phyloP scores from a whole-genome alignment of 2,113 vertebrate species.

The Boulengeromyrus knoepffleri region DNA sequence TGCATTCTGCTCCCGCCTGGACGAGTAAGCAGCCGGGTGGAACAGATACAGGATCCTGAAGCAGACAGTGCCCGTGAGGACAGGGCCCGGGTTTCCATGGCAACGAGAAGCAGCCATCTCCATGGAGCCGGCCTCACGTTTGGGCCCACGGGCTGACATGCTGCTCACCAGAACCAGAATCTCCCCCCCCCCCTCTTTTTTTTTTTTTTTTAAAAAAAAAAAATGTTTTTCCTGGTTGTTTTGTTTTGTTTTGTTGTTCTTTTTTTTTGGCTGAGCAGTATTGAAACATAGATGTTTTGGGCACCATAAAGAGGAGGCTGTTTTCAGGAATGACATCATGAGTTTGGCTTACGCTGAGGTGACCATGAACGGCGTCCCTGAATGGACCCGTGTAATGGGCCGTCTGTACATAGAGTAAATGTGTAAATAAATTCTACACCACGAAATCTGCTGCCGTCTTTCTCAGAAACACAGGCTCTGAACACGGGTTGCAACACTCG shows the following conservation, averaged over 20 bases:
- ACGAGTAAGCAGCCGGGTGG: background rate
- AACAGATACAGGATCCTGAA: background rate
- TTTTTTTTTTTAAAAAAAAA: background rate
- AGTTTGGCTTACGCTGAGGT: slow-evolving; percentile 40
- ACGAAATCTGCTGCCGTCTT: slow-evolving; percentile 17
- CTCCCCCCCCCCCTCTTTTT: no score
- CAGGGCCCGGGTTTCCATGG: background rate
- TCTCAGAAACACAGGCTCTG: background rate
- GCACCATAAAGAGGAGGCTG: slow-evolving; percentile 21
- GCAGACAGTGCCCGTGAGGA: background rate
- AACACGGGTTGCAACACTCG: background rate
- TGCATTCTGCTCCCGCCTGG: background rate
- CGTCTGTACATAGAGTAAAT: slow-evolving; percentile 62
- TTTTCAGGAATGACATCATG: slow-evolving; percentile 29
- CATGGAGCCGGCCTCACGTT: background rate
- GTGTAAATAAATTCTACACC: slow-evolving; percentile 73
- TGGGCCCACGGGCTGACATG: background rate
- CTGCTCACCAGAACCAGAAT: background rate
- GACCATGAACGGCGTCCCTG: slow-evolving; percentile 43
- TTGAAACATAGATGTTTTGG: background rate
- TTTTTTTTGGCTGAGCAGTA: background rate
- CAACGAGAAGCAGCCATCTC: background rate
- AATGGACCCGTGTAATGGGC: slow-evolving; percentile 62
- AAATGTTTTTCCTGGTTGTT: background rate
- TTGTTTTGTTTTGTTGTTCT: background rate